These are phyloP conservation scores for Sciurus vulgaris DNA, from an alignment of 2,797 vertebrate species.

Conservation along the genomic window DNA sequence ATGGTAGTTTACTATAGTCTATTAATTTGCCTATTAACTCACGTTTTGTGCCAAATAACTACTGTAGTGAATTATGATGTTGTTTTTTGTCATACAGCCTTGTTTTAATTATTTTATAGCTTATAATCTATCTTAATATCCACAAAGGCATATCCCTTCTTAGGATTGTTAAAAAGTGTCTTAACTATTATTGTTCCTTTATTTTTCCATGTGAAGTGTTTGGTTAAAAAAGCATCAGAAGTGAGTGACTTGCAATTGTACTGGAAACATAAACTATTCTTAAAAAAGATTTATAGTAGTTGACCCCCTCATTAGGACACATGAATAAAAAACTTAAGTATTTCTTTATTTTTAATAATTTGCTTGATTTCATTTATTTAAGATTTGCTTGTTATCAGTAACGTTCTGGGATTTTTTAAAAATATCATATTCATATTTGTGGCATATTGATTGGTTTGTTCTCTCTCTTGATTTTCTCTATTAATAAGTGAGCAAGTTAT, in stretches of 20 bases:
- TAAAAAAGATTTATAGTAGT: background rate
- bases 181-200: background rate
- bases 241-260: background rate
- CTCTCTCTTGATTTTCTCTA: background rate
- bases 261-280: background rate
- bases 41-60: background rate
- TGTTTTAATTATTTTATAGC: slow-evolving; percentile 44
- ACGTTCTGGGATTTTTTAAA: background rate
- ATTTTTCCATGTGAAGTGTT: background rate
- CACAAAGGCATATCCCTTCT: background rate
- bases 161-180: slow-evolving; percentile 4
- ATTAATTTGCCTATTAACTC: background rate
- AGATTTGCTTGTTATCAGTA: background rate
- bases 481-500: background rate
- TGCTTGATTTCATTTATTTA: background rate
- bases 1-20: background rate
- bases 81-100: background rate
- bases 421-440: background rate
- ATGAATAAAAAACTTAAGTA: background rate
- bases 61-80: background rate
- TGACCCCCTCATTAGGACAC: background rate
- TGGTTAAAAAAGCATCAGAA: background rate
- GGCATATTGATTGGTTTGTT: background rate
- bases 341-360: background rate
- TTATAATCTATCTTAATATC: background rate